Base-by-base conservation (phyloP, 2,113 vertebrate genomes). In the Daphoenositta chrysoptera region DNA sequence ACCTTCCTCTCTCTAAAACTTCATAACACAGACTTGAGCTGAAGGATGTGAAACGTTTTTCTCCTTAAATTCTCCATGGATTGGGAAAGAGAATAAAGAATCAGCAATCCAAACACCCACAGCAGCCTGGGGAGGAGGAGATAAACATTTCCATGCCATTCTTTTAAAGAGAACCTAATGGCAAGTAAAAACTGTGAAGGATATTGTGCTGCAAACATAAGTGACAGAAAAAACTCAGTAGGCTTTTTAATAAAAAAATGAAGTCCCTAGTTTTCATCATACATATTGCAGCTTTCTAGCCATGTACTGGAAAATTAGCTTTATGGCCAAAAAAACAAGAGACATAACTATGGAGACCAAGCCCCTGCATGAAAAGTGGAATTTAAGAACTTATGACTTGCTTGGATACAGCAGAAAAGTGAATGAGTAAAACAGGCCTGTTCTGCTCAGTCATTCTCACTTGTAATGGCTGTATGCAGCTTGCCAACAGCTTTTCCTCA, bases 401-500 rank as follows among this genome's bases (percentile, higher is more conserved):
- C 91, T 91, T 87, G 68, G 93, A 84, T 87, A 71, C 37, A 77
- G 84, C 82, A 92, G 93, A 88, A 80, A 86, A 93, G 79, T 92
- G 95, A 96, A 95, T 93, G 95, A 96, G 79, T 86, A 92, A 80
- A 94, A 61, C 95, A 95, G 93, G 79, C 54, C 56, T 66, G 64
- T 93, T 96, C 90, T 91, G 93, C 94, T 95, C 94, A 63, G 85
- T 83, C 93, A 86, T 92, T 96, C 92, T 92, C 85, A 77, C 79
- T 93, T 66, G 90, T 63, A 93, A 93, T 76, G 90, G 93, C 78
- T 94, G 87, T 27, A 15, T 1, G 9, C 66, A 69, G 93, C 87
- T 53, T 93, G 94, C 95, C 94, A 96, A 87, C 64, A 94, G 93
- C 72, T 90, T 69, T 83, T 95, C 92, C 92, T 86, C 79, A 81